These are phyloP conservation scores for Lithophane ornitopus DNA, from an alignment of 2,888 invertebrate species.

Conservation along the genomic window DNA sequence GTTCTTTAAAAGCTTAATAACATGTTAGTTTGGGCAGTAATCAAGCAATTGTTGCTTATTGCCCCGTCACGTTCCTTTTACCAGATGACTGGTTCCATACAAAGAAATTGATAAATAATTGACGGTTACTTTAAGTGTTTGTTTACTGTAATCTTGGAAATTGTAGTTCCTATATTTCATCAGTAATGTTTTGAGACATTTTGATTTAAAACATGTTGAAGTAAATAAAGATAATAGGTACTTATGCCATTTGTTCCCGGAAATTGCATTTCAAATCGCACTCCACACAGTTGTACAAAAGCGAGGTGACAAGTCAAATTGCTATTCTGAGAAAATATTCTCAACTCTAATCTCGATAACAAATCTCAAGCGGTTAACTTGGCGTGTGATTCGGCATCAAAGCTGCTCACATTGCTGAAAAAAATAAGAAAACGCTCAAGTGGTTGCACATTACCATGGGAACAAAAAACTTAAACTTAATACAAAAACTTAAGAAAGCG, in stretches of 20 bases:
- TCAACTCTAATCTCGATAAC: slow-evolving; percentile 59
- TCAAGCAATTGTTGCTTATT: slow-evolving; percentile 74
- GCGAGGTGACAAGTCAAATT: slow-evolving; percentile 47
- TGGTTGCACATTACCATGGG: slow-evolving; percentile 77
- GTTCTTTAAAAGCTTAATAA: slow-evolving; percentile 81
- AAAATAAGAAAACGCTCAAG: slow-evolving; percentile 74
- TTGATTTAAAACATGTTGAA: not conserved
- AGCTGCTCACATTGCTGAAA: slow-evolving; percentile 66
- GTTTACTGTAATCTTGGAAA: slow-evolving; percentile 68
- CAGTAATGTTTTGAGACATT: not conserved
- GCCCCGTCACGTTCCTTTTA: slow-evolving; percentile 75
- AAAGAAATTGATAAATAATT: slow-evolving; percentile 72
- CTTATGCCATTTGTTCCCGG: slow-evolving; percentile 4
- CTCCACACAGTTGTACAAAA: slow-evolving; percentile 39
- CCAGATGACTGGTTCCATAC: slow-evolving; percentile 70
- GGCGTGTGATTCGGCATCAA: slow-evolving; percentile 65
- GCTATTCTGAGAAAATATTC: slow-evolving; percentile 62
- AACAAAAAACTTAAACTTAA: slow-evolving; percentile 70
- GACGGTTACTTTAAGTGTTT: slow-evolving; percentile 72
- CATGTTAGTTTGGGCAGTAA: slow-evolving; percentile 75
- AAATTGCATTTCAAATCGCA: slow-evolving; percentile 41
- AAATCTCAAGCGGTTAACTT: slow-evolving; percentile 60
- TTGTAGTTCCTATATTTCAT: slow-evolving; percentile 31
- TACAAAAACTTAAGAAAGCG: slow-evolving; percentile 73
- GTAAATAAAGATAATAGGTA: not conserved